These are phyloP conservation scores for Peromyscus nudipes DNA, from an alignment of 2,797 vertebrate species.

Conservation along the genomic window DNA sequence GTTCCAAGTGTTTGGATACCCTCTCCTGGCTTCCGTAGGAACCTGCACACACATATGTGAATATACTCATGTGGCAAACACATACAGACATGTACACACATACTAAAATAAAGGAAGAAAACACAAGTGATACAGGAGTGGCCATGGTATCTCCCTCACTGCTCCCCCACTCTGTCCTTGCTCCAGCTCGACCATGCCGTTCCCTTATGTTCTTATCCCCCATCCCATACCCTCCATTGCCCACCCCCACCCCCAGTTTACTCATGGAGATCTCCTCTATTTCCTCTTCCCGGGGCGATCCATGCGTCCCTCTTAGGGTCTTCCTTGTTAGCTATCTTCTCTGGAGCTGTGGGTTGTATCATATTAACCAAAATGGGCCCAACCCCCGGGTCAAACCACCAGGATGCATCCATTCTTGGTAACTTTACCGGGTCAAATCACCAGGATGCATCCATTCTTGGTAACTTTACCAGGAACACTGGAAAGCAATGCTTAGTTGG, in stretches of 20 bases:
- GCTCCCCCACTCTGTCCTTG: no score
- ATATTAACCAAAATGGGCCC: not conserved
- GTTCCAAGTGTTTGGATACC: not conserved
- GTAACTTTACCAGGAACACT: not conserved
- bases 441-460: not conserved
- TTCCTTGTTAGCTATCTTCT: no score
- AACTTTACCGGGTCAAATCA: not conserved
- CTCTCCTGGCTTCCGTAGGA: not conserved
- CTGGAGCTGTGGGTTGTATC: no score
- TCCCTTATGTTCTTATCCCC: no score
- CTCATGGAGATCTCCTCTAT: no score
- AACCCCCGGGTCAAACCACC: no score
- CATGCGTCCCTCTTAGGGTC: no score
- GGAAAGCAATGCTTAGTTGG: not conserved
- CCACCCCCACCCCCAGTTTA: no score
- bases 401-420: not conserved
- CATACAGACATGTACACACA: no score
- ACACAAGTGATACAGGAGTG: not conserved
- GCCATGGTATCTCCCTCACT: not conserved
- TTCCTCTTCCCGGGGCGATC: no score
- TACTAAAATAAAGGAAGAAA: not conserved
- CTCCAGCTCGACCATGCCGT: no score
- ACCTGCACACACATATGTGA: not conserved
- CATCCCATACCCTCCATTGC: no score
- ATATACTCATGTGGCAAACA: not conserved